Base-by-base conservation (phyloP, 92 coral and sea anemone genomes). In the Ricordea florida region DNA sequence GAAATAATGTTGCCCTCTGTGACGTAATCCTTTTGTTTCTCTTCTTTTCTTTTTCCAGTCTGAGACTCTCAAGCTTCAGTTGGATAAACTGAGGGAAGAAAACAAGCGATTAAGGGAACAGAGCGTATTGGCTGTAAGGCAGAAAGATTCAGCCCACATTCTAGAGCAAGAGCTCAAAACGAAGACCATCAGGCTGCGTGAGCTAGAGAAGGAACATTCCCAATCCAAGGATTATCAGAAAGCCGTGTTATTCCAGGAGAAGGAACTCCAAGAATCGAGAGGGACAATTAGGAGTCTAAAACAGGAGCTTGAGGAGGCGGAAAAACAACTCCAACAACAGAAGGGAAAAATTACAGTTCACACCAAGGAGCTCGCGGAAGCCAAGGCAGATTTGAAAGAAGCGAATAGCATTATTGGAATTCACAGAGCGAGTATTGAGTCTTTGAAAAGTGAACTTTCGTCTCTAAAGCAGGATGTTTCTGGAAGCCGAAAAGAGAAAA, bases 341-440 rank as follows among this genome's bases (percentile, higher is more conserved):
- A 85, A 89, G 59, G 93, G 86, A 2, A 92, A 92, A 72, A 67
- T 90, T 14, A 72, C 76, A 2, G 62, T 92, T 29, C 93, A 82
- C 44, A 92, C 89, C 7, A 92, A 96, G 50, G 93, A 92, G 24
- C 78, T 96, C 27, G 74, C 93, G 0, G 99, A 96, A 36, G 92
- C 97, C 2, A 96, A 89, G 42, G 85, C 90, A 23, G 91, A 90
- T 43, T 77, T 96, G 0, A 90, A 85, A 53, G 90, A 96, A 69
- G 97, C 99, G 1, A 89, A 92, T 44, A 96, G 94, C 56, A 69
- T 92, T 38, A 92, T 96, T 22, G 93, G 97, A 43, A 96, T 96
- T 52, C 99, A 96, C 57, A 83, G 87, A 62, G 98, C 87, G 1
- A 89, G 86, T 44, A 78, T 89, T 10, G 98, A 92, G 24, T 67